A percentile compares a stretch with the other conserved stretches of the same genome.
phyloP scores from a whole-genome alignment of 2,888 invertebrate species.

The Euzetes globulus region DNA sequence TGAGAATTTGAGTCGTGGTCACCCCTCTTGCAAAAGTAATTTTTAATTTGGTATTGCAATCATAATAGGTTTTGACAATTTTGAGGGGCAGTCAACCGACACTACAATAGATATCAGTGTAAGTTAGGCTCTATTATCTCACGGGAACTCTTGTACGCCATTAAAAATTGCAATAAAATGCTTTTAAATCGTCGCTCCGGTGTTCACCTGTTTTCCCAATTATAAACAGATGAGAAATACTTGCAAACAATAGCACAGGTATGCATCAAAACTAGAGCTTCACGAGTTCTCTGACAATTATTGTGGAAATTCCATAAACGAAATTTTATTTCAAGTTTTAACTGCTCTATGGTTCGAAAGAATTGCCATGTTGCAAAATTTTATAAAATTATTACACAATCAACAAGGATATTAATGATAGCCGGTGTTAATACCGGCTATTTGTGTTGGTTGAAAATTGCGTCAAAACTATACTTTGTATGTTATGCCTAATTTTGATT shows the following conservation, averaged over 20 bases:
- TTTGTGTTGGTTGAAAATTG: no score
- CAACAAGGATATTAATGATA: no score
- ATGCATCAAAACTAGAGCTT: not conserved
- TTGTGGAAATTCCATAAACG: not conserved
- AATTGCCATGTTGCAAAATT: no score
- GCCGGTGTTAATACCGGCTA: no score
- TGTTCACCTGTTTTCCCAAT: constrained; percentile 1
- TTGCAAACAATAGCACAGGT: not conserved
- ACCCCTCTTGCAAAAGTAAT: no score
- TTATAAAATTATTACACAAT: no score
- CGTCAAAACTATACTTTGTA: no score
- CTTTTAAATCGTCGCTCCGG: not conserved
- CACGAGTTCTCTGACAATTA: not conserved
- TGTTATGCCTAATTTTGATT: no score
- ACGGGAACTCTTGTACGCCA: constrained; percentile 20
- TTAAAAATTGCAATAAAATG: constrained; percentile 13
- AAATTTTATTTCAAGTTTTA: no score
- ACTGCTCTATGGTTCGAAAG: no score
- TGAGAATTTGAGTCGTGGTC: no score
- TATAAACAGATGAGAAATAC: not conserved
- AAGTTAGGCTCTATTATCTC: not conserved
- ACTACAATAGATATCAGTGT: constrained; percentile 2
- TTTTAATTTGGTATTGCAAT: not conserved
- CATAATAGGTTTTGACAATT: constrained; percentile 9
- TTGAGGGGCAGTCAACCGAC: not conserved